These are phyloP conservation scores for Hypanus sabinus DNA, from an alignment of 2,113 vertebrate genomes.

Conservation along the genomic window DNA sequence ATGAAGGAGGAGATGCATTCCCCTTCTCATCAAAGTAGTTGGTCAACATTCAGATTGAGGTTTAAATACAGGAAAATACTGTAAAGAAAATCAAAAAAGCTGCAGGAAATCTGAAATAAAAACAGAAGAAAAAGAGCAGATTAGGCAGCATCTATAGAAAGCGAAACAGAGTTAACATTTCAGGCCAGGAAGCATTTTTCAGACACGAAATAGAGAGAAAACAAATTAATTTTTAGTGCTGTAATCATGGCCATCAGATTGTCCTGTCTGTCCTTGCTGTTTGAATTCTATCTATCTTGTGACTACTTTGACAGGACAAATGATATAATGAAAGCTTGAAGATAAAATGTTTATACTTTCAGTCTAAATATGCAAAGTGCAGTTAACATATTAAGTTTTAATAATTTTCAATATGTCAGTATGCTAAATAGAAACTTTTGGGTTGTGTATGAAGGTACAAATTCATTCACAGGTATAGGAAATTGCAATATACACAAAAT, in stretches of 20 bases:
- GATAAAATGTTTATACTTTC: constrained; percentile 8
- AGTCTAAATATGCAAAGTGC: background rate
- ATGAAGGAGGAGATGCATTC: no score
- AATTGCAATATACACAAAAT: no score
- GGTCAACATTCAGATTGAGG: background rate
- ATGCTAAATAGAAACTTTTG: background rate
- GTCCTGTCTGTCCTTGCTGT: background rate
- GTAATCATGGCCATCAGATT: background rate
- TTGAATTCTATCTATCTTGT: background rate
- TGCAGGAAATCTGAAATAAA: no score
- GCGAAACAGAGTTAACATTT: no score
- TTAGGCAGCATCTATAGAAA: no score
- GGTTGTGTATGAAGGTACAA: background rate
- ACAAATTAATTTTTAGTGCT: background rate
- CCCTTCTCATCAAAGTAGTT: background rate
- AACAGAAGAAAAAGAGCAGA: no score
- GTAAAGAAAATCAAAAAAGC: no score
- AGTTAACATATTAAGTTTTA: background rate
- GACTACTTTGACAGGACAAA: background rate
- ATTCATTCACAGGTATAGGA: background rate
- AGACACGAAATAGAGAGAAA: no score
- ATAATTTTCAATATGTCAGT: background rate
- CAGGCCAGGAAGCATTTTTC: no score
- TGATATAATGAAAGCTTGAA: background rate
- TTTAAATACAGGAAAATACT: background rate